Percentiles rank a stretch among this genome's conserved stretches.
Evolutionary conservation across 2,888 invertebrate genomes (phyloP).

Genomic region (Drosophila monieri): DNA sequence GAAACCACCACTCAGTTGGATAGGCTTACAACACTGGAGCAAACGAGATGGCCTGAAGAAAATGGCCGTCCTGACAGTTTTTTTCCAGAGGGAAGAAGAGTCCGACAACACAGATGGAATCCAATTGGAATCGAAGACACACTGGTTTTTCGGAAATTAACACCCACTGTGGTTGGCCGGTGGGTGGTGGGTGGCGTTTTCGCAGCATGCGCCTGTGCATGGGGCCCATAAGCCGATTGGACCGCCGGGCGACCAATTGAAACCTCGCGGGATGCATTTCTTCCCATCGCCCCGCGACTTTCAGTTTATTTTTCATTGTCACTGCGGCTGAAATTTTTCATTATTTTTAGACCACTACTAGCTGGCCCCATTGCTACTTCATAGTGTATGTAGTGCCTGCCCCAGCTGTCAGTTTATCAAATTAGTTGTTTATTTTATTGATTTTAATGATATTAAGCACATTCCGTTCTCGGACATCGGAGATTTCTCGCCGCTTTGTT

Average conservation of each 20-base stretch:
- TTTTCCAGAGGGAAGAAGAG: constrained; percentile 11
- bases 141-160: constrained; percentile 54
- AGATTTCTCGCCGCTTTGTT: constrained; percentile 49
- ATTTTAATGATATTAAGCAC: constrained; percentile 75
- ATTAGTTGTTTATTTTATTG: constrained; percentile 75
- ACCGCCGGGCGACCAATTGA: constrained; percentile 47
- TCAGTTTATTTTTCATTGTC: constrained; percentile 46
- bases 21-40: constrained; percentile 22
- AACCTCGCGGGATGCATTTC: constrained; percentile 37
- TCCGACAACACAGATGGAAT: constrained; percentile 24
- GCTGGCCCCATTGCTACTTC: not conserved
- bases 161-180: constrained; percentile 63
- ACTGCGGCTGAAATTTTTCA: constrained; percentile 28
- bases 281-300: constrained; percentile 38
- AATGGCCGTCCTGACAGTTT: constrained; percentile 42
- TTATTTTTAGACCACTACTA: constrained; percentile 19
- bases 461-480: constrained; percentile 38
- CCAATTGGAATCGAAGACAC: constrained; percentile 61
- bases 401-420: constrained; percentile 54
- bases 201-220: constrained; percentile 36
- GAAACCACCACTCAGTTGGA: constrained; percentile 17
- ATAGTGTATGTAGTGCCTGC: not conserved
- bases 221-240: constrained; percentile 38
- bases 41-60: constrained; percentile 37
- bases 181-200: constrained; percentile 55